Percentiles rank a stretch among this genome's conserved stretches.
Conservation (phyloP, 2,888 invertebrate species). For the Xanthostigma xanthostigma region DNA sequence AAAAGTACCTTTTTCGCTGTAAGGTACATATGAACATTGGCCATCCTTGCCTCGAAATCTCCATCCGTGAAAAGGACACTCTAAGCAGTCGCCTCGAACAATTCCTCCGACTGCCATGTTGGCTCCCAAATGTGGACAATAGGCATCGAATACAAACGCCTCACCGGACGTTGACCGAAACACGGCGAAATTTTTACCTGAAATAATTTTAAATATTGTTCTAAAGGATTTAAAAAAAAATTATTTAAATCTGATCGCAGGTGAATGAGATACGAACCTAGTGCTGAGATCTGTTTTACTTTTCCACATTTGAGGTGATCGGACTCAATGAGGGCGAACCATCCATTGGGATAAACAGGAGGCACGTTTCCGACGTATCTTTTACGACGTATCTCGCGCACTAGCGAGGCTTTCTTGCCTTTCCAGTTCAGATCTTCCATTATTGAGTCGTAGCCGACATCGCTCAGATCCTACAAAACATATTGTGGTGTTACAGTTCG, state of each 20-base stretch:
- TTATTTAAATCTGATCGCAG: no score
- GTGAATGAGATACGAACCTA: constrained; percentile 39
- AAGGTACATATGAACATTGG: constrained; percentile 58
- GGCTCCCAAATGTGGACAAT: constrained; percentile 83
- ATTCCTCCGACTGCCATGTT: constrained; percentile 69
- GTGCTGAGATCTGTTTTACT: constrained; percentile 43
- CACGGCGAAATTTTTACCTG: constrained; percentile 55
- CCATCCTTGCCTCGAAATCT: constrained; percentile 61
- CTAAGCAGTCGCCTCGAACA: constrained; percentile 60
- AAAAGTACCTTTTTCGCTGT: constrained; percentile 30
- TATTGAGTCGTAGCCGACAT: constrained; percentile 31
- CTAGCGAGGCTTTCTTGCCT: constrained; percentile 16
- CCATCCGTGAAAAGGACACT: constrained; percentile 88
- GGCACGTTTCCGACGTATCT: constrained; percentile 52
- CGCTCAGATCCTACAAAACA: constrained; percentile 30
- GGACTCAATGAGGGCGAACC: constrained; percentile 68
- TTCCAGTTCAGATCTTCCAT: constrained; percentile 24
- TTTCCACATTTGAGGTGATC: constrained; percentile 36
- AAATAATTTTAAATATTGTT: constrained; percentile 4
- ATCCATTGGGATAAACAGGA: constrained; percentile 80
- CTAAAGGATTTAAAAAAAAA: background rate
- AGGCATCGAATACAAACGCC: constrained; percentile 63
- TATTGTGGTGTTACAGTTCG: background rate
- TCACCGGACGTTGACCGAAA: constrained; percentile 45
- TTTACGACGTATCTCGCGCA: constrained; percentile 33